Conservation (phyloP, 2,888 invertebrate genomes). For the Acronicta psi region DNA sequence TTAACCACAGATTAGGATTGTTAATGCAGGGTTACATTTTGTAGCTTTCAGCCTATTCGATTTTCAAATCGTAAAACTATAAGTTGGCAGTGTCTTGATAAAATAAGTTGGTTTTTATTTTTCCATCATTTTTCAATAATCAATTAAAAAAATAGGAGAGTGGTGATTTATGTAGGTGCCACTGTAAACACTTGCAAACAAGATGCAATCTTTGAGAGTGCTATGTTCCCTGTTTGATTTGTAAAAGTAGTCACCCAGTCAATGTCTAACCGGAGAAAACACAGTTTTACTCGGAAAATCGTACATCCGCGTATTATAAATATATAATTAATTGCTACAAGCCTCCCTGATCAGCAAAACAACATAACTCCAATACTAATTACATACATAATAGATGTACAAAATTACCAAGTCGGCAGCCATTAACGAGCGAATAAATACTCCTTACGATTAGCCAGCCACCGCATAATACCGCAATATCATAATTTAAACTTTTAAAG, state of each 20-base stretch:
- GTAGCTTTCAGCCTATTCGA: conserved; percentile 17
- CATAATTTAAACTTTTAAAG: conserved; percentile 54
- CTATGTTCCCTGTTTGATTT: no score
- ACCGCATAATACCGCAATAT: conserved; percentile 37
- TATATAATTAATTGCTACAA: neutral
- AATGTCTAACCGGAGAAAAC: no score
- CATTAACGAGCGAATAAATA: conserved; percentile 51
- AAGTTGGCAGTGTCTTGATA: no score
- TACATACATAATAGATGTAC: conserved; percentile 40
- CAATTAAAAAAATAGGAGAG: no score
- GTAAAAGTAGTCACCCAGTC: no score
- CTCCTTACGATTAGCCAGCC: conserved; percentile 26
- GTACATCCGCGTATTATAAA: neutral
- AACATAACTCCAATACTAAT: conserved; percentile 30
- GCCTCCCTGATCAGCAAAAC: neutral
- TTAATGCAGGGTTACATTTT: conserved; percentile 29
- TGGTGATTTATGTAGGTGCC: no score
- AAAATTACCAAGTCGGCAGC: conserved; percentile 40
- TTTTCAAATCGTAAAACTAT: neutral
- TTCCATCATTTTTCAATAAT: no score
- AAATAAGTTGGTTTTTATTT: no score
- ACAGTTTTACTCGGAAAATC: no score
- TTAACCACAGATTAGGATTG: conserved; percentile 40
- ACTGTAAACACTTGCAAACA: no score
- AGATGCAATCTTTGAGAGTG: no score